Percentiles rank a stretch among this genome's conserved stretches.
Conservation (phyloP, 2,113 vertebrate species). For the Noturus placidus region DNA sequence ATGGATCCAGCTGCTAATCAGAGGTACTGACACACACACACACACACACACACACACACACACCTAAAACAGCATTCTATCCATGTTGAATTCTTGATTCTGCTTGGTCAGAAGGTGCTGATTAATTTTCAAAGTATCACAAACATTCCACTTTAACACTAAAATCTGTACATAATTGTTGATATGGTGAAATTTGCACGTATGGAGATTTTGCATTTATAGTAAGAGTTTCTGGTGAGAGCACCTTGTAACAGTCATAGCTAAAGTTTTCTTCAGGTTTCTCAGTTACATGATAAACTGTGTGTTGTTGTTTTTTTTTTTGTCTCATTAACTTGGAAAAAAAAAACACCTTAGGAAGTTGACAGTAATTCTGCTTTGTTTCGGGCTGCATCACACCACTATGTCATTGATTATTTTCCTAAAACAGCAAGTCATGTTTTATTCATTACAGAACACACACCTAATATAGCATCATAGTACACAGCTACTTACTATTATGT, state of each 20-base stretch:
- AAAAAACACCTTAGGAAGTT: background rate
- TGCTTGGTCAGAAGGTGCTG: background rate
- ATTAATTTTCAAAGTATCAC: background rate
- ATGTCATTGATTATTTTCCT: background rate
- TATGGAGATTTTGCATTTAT: background rate
- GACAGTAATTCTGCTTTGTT: background rate
- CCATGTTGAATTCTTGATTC: background rate
- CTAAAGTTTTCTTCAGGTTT: background rate
- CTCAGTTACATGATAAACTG: no score
- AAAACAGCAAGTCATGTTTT: background rate
- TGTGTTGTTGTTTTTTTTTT: background rate
- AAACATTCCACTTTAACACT: background rate
- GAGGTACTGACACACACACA: slow-evolving; percentile 29
- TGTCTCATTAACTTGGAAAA: background rate
- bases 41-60: background rate
- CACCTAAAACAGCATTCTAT: background rate
- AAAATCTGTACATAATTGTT: background rate
- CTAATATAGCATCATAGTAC: background rate
- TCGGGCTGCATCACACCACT: background rate
- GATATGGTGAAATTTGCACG: background rate
- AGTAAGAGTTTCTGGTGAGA: background rate
- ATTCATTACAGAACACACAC: background rate
- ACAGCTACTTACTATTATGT: background rate
- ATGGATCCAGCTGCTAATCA: slow-evolving; percentile 33
- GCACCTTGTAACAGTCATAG: background rate